Evolutionary conservation across 2,888 invertebrate genomes (phyloP).

Genomic region (Hipparchia sbordonii): DNA sequence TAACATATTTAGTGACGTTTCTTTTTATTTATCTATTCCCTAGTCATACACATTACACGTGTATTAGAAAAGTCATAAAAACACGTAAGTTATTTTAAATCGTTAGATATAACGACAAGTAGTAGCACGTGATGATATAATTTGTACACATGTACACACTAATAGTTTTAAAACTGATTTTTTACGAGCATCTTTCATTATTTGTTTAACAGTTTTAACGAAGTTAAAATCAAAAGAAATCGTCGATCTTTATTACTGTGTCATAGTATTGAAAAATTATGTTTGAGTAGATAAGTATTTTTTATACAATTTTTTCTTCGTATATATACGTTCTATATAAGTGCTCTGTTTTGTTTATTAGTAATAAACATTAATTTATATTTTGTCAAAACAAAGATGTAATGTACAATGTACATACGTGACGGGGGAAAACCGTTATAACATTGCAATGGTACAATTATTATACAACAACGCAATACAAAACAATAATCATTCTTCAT

Average conservation of each 20-base stretch:
- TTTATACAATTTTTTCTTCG: not conserved
- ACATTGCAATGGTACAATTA: not conserved
- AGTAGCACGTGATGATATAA: conserved; percentile 20
- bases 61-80: conserved; percentile 6
- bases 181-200: not conserved
- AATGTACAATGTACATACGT: not conserved
- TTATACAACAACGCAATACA: not conserved
- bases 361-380: not conserved
- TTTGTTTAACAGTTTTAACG: not conserved
- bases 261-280: not conserved
- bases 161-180: not conserved
- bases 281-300: not conserved
- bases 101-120: not conserved
- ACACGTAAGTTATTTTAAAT: not conserved
- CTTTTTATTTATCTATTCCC: not conserved
- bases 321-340: not conserved
- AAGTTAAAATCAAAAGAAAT: not conserved
- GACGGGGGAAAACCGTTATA: conserved; percentile 1
- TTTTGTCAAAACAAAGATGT: not conserved
- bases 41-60: conserved; percentile 2
- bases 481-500: not conserved
- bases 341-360: not conserved
- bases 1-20: too few relatives aligned
- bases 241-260: not conserved
- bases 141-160: not conserved